Evolutionary conservation across 2,797 vertebrate genomes (phyloP).

Genomic region (Strix occidentalis): DNA sequence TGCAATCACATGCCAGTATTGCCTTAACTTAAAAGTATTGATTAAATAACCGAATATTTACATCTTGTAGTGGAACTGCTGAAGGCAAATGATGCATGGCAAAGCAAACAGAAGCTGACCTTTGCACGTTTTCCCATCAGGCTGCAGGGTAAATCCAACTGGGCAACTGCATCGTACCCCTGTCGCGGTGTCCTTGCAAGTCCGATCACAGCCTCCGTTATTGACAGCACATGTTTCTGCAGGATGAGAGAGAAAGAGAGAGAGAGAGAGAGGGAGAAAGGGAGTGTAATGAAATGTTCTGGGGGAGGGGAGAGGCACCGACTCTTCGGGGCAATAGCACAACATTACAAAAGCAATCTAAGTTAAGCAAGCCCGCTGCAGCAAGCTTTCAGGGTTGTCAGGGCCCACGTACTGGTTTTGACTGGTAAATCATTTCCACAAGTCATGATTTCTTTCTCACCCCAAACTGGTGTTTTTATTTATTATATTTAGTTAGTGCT

Average conservation of each 20-base stretch:
- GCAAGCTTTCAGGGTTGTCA: slow-evolving; percentile 11
- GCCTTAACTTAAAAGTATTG: not conserved
- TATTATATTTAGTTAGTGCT: not conserved
- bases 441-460: not conserved
- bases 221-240: slow-evolving; percentile 98
- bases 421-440: not conserved
- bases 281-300: slow-evolving; percentile 57
- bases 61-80: not conserved
- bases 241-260: slow-evolving; percentile 62
- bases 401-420: not conserved
- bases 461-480: not conserved
- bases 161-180: slow-evolving; percentile 98
- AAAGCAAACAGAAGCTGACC: slow-evolving; percentile 84
- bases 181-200: slow-evolving; percentile 96
- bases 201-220: slow-evolving; percentile 96
- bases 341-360: not conserved
- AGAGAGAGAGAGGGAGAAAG: slow-evolving; percentile 35
- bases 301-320: slow-evolving; percentile 16
- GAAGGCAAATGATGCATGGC: slow-evolving; percentile 66
- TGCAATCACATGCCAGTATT: not conserved
- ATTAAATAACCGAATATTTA: slow-evolving; percentile 55
- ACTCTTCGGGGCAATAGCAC: not conserved
- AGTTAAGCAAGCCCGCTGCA: slow-evolving; percentile 28
- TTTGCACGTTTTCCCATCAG: slow-evolving; percentile 98
- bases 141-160: slow-evolving; percentile 94